Evolutionary conservation across 2,888 invertebrate species (phyloP).

Genomic region (Notocelia uddmanniana): DNA sequence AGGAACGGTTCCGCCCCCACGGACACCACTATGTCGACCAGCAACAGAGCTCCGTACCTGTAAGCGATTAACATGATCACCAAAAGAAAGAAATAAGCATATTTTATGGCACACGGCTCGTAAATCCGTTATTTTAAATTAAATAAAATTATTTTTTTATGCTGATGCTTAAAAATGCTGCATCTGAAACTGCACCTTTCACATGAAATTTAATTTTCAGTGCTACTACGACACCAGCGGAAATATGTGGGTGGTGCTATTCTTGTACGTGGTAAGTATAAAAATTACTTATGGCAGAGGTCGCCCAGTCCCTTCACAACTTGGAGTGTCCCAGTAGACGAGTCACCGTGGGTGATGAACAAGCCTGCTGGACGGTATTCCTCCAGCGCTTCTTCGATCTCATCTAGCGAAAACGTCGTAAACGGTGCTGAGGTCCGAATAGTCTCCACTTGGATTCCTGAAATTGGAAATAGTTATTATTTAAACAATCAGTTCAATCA

Average conservation of each 20-base stretch:
- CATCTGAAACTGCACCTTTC: no score
- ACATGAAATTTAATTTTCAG: no score
- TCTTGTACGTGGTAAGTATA: no score
- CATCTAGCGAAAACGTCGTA: conserved; percentile 86
- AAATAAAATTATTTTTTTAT: no score
- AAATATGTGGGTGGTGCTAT: no score
- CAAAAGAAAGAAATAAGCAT: no score
- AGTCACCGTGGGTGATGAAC: conserved; percentile 95
- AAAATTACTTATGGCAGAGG: conserved; percentile 89
- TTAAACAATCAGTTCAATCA: no score
- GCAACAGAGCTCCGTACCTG: conserved; percentile 85
- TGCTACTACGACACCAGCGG: no score
- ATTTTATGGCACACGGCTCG: no score
- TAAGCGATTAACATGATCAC: conserved; percentile 30
- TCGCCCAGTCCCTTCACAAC: conserved; percentile 91
- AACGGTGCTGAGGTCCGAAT: conserved; percentile 55
- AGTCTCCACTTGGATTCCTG: conserved; percentile 68
- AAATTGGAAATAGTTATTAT: not conserved
- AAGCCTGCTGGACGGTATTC: conserved; percentile 89
- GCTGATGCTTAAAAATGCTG: no score
- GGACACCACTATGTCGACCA: conserved; percentile 89
- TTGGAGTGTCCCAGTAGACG: conserved; percentile 94
- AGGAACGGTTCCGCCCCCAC: conserved; percentile 87
- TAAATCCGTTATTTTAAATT: no score
- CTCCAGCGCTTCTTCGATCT: conserved; percentile 88